Conservation (phyloP, 2,113 vertebrate genomes). For the Colaptes auratus region DNA sequence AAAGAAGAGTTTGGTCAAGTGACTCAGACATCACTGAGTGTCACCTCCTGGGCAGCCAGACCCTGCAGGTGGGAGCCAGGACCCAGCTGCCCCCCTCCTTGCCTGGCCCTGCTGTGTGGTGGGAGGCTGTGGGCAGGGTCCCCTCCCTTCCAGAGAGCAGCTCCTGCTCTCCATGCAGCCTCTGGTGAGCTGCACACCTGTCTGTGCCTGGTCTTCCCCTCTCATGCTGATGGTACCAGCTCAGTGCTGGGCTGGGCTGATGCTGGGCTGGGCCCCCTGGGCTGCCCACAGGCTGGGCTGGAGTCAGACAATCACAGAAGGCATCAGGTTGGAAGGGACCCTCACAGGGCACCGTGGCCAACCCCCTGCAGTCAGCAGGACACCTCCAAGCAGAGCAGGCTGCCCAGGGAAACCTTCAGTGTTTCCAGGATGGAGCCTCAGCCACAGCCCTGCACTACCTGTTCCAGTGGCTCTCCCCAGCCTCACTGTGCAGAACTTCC, state of each 20-base stretch:
- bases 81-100: not conserved
- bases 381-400: no score
- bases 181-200: no score
- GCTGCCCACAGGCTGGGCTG: not conserved
- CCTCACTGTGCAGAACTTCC: no score
- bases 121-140: not conserved
- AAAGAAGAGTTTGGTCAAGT: not conserved
- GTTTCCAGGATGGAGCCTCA: no score
- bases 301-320: no score
- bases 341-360: no score
- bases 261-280: not conserved
- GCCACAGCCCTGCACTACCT: no score
- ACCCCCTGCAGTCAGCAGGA: no score
- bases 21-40: not conserved
- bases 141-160: no score
- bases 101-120: accelerated
- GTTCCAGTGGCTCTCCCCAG: no score
- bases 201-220: not conserved
- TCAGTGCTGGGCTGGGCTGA: not conserved
- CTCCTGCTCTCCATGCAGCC: accelerated
- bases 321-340: no score
- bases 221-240: accelerated
- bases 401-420: no score
- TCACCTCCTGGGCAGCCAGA: not conserved
- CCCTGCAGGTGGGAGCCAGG: not conserved